A percentile compares a stretch with the other conserved stretches of the same genome.
Evolutionary conservation across 2,113 vertebrate genomes (phyloP).

Genomic region (Callopanchax toddi): DNA sequence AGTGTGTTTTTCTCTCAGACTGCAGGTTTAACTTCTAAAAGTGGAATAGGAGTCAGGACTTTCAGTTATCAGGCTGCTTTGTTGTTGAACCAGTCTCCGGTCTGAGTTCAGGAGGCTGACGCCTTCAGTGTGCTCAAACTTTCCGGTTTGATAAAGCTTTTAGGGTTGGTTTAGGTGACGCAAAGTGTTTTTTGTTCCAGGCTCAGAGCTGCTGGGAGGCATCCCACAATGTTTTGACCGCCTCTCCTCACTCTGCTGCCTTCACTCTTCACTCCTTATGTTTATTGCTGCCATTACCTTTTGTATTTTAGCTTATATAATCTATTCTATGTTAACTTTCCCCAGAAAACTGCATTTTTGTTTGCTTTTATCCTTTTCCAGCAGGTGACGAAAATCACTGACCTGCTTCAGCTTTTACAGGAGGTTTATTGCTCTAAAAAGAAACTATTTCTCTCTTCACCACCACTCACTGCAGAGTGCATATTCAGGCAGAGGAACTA

Average conservation of each 20-base stretch:
- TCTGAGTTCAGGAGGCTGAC: background rate
- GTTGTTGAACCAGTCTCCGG: background rate
- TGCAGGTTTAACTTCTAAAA: too few relatives aligned
- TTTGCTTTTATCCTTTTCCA: background rate
- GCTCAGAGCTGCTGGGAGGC: background rate
- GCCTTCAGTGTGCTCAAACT: background rate
- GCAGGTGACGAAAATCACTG: too few relatives aligned
- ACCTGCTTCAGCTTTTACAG: too few relatives aligned
- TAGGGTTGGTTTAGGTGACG: too few relatives aligned
- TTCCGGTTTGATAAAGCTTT: background rate
- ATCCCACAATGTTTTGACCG: background rate
- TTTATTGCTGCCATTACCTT: background rate
- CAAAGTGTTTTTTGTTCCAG: background rate
- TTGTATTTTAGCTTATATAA: too few relatives aligned
- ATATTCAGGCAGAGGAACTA: too few relatives aligned
- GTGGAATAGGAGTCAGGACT: too few relatives aligned
- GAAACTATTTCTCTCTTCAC: too few relatives aligned
- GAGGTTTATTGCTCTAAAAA: too few relatives aligned
- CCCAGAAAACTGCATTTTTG: background rate
- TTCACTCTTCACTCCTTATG: background rate
- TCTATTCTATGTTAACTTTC: background rate
- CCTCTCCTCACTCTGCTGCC: background rate
- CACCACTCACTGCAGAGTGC: too few relatives aligned
- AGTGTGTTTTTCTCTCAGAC: too few relatives aligned
- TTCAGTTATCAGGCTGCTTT: background rate